Percentiles rank a stretch among this genome's conserved stretches.
phyloP scores from a whole-genome alignment of 2,797 vertebrate species.

The Rhabdophis nuchalis region DNA sequence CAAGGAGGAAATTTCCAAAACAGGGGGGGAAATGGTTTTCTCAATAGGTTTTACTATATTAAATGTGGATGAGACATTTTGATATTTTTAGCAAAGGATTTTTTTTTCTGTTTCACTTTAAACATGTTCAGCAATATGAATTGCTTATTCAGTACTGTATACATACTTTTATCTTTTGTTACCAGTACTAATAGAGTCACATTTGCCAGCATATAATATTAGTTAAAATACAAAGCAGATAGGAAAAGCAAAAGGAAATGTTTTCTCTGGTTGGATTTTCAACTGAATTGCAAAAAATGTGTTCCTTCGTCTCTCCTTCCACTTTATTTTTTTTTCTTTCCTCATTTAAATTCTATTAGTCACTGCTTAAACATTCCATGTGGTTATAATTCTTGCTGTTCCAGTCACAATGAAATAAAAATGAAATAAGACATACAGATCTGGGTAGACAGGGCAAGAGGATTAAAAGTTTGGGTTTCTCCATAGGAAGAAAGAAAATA shows the following conservation, averaged over 20 bases:
- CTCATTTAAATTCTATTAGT: background rate
- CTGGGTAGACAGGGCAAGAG: background rate
- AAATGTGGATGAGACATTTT: background rate
- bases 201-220: background rate
- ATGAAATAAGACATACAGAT: background rate
- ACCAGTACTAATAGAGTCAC: background rate
- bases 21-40: background rate
- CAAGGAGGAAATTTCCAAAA: background rate
- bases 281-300: background rate
- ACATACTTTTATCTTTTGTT: background rate
- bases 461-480: background rate
- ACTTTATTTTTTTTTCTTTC: background rate
- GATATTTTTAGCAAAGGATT: background rate
- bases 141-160: background rate
- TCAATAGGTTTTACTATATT: background rate
- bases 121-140: background rate
- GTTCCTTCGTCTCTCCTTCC: background rate
- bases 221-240: background rate
- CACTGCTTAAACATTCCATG: too few species aligned
- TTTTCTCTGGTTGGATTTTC: background rate
- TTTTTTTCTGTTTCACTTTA: background rate
- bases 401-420: background rate
- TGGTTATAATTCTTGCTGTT: background rate
- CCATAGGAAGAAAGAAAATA: background rate
- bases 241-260: background rate